A percentile compares a stretch with the other conserved stretches of the same genome.
phyloP scores from a whole-genome alignment of 2,888 invertebrate genomes.

The Melieria crassipennis region DNA sequence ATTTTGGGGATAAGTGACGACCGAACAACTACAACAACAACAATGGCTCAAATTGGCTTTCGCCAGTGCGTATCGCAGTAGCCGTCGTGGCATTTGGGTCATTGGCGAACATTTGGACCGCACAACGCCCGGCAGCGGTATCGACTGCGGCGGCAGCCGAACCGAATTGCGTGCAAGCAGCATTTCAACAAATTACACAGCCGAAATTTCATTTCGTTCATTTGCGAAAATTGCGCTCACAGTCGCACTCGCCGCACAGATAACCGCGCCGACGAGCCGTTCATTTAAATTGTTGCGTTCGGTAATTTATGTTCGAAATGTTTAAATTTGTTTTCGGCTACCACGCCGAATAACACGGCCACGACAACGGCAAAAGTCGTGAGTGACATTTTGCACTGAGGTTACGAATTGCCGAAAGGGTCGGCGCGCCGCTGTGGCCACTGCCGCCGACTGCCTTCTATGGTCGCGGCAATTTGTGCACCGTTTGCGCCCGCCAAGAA shows the following conservation, averaged over 20 bases:
- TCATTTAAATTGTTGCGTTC: constrained; percentile 24
- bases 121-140: not conserved
- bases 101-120: constrained; percentile 9
- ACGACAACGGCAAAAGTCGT: constrained; percentile 13
- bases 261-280: not conserved
- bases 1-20: constrained; percentile 6
- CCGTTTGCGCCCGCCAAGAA: not conserved
- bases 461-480: constrained; percentile 13
- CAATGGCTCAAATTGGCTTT: not conserved
- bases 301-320: constrained; percentile 27
- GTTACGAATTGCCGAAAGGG: constrained; percentile 8
- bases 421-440: not conserved
- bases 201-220: constrained; percentile 9
- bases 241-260: too few relatives aligned
- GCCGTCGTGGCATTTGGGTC: constrained; percentile 16
- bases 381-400: constrained; percentile 16
- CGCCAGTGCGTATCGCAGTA: constrained; percentile 14
- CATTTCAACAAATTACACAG: constrained; percentile 16
- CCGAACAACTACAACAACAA: not conserved
- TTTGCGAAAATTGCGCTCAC: not conserved
- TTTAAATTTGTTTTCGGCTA: constrained; percentile 22
- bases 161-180: constrained; percentile 25
- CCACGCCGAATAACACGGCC: not conserved
- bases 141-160: not conserved
- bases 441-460: not conserved